Evolutionary conservation across 2,113 vertebrate genomes (phyloP).

Genomic region (Psittacus erithacus): DNA sequence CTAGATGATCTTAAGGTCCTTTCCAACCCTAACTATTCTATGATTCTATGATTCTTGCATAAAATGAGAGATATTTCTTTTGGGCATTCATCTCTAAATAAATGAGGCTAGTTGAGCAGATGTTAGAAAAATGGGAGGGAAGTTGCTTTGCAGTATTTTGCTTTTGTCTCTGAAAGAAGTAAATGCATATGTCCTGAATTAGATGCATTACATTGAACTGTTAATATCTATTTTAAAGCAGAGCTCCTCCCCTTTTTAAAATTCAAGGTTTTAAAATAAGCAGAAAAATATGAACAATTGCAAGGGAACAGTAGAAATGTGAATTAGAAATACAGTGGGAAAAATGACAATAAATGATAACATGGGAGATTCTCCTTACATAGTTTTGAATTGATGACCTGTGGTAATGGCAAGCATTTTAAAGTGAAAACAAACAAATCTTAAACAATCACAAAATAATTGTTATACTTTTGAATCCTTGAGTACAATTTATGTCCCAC

Average conservation of each 20-base stretch:
- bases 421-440: neutral
- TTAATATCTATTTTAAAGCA: neutral
- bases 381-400: neutral
- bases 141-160: neutral
- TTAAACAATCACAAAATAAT: neutral
- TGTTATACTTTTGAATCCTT: neutral
- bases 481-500: neutral
- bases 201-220: neutral
- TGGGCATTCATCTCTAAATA: conserved; percentile 24
- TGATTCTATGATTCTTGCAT: neutral
- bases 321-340: neutral
- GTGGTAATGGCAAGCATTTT: neutral
- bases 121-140: neutral
- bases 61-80: conserved; percentile 31
- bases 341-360: neutral
- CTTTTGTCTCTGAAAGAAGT: neutral
- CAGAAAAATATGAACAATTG: neutral
- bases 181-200: neutral
- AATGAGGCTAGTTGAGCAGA: neutral
- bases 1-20: no score
- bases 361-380: neutral
- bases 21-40: no score
- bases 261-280: neutral
- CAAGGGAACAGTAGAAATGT: neutral
- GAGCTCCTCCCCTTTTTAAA: neutral